Evolutionary conservation across 1,140 invertebrate genomes (phyloP).

Genomic region (Ectropis grisescens): DNA sequence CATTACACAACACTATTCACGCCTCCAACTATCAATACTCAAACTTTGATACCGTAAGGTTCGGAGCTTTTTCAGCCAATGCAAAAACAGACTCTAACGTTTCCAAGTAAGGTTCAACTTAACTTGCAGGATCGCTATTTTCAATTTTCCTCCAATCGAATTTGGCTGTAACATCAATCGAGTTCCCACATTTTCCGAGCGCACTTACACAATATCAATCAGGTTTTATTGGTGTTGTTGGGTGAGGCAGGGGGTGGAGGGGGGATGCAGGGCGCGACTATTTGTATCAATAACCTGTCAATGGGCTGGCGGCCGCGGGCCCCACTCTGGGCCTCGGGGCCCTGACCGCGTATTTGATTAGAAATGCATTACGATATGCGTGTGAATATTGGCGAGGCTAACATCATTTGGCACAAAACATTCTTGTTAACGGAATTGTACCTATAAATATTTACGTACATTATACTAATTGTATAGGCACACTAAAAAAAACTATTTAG

Average conservation of each 20-base stretch:
- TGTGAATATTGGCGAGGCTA: conserved; percentile 22
- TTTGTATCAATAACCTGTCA: conserved; percentile 70
- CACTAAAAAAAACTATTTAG: too few relatives aligned
- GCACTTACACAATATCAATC: conserved; percentile 71
- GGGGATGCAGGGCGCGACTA: conserved; percentile 21
- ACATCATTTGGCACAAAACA: too few relatives aligned
- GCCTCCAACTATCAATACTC: conserved; percentile 51
- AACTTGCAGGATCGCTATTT: conserved; percentile 32
- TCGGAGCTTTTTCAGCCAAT: not conserved
- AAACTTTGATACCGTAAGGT: not conserved
- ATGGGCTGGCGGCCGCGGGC: conserved; percentile 43
- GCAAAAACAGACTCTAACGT: conserved; percentile 17
- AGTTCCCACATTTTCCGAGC: conserved; percentile 67
- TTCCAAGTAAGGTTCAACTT: conserved; percentile 19
- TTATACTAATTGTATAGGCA: too few relatives aligned
- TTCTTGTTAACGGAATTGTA: too few relatives aligned
- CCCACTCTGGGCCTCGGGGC: conserved; percentile 21
- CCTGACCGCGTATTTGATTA: conserved; percentile 54
- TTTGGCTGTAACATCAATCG: conserved; percentile 67
- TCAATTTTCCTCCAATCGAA: conserved; percentile 68
- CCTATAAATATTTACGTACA: too few relatives aligned
- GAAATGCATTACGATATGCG: conserved; percentile 32
- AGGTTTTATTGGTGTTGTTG: conserved; percentile 68
- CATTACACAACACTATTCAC: conserved; percentile 60
- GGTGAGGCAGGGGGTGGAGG: conserved; percentile 17